Percentiles rank a stretch among this genome's conserved stretches.
These are phyloP conservation scores for Panthera leo DNA, from an alignment of 2,113 vertebrate genomes.

Conservation along the genomic window DNA sequence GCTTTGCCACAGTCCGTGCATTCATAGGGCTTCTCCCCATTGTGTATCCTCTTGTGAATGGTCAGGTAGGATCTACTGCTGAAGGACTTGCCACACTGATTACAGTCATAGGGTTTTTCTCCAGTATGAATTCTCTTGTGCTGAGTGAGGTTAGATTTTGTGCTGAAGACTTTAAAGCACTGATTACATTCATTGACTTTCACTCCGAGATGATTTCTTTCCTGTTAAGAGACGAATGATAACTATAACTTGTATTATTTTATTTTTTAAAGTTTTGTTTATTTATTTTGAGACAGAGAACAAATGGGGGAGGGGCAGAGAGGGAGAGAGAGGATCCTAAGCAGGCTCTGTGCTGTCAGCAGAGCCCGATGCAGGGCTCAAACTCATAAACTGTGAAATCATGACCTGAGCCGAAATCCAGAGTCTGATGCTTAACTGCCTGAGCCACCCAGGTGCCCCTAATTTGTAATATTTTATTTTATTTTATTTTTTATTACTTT, in stretches of 20 bases:
- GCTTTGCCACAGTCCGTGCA: conserved; percentile 69
- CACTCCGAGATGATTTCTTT: conserved; percentile 51
- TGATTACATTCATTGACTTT: conserved; percentile 73
- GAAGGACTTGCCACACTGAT: conserved; percentile 75
- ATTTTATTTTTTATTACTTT: too few species aligned
- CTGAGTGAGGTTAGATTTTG: conserved; percentile 73
- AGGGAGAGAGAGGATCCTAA: too few species aligned
- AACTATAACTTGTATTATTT: conserved; percentile 23
- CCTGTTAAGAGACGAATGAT: conserved; percentile 35
- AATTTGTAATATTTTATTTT: neutral
- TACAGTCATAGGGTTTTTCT: conserved; percentile 78
- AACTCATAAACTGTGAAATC: too few species aligned
- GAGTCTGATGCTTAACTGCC: too few species aligned
- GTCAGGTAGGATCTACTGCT: conserved; percentile 69
- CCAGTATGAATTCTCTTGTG: conserved; percentile 78
- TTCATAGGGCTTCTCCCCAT: conserved; percentile 67
- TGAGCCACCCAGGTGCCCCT: too few species aligned
- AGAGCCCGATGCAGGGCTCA: too few species aligned
- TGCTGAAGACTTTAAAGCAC: conserved; percentile 77
- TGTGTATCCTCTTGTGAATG: conserved; percentile 68
- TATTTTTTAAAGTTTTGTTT: neutral
- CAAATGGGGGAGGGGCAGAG: too few species aligned
- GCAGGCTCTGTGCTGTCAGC: too few species aligned
- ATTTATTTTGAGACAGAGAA: too few species aligned
- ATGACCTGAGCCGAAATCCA: too few species aligned